These are phyloP conservation scores for Conus ventricosus DNA, from an alignment of 1,140 invertebrate species.

Conservation along the genomic window DNA sequence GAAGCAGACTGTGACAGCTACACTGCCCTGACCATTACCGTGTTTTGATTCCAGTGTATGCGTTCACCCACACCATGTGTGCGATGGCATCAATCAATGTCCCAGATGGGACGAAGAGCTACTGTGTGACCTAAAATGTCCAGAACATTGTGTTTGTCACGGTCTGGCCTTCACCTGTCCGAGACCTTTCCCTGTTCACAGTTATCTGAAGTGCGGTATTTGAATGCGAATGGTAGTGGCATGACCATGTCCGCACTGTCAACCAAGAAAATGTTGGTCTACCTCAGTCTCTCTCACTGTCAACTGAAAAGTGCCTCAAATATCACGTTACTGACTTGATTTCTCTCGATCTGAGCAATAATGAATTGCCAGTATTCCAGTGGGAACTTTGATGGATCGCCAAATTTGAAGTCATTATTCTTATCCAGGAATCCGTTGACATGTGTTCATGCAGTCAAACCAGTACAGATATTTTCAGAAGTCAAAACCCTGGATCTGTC, in stretches of 20 bases:
- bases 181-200: not conserved
- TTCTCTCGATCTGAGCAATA: constrained; percentile 26
- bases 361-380: not conserved
- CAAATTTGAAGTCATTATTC: constrained; percentile 26
- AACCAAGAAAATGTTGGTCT: constrained; percentile 1
- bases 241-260: not conserved
- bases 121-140: constrained; percentile 27
- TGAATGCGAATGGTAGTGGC: not conserved
- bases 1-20: not conserved
- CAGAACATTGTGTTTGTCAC: constrained; percentile 14
- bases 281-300: constrained; percentile 13
- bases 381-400: not conserved
- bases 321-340: not conserved
- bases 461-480: not conserved
- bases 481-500: not conserved
- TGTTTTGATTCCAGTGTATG: constrained; percentile 25
- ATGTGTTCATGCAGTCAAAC: constrained; percentile 32
- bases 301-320: not conserved
- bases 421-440: constrained; percentile 33
- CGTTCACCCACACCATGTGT: constrained; percentile 23
- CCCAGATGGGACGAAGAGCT: constrained; percentile 31
- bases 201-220: not conserved
- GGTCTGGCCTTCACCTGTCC: constrained; percentile 1
- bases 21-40: not conserved
- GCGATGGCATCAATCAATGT: constrained; percentile 18